Percentiles rank a stretch among this genome's conserved stretches.
Conservation (phyloP, 2,888 invertebrate genomes). For the Phymatocera aterrima region DNA sequence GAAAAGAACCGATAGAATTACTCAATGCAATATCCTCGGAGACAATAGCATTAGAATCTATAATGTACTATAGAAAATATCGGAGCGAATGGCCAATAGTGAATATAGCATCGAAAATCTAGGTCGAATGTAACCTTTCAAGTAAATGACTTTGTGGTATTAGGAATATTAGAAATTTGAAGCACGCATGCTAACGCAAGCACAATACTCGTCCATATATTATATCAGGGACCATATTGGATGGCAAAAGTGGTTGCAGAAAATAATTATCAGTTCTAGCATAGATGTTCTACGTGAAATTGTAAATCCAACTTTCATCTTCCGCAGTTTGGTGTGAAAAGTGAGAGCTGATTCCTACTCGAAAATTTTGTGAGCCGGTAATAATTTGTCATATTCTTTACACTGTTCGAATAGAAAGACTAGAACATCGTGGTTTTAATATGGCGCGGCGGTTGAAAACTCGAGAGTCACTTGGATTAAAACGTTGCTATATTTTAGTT, state of each 20-base stretch:
- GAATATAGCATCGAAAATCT: background rate
- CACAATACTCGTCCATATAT: background rate
- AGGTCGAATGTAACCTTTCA: constrained; percentile 11
- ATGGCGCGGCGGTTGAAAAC: too few relatives aligned
- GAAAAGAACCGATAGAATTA: background rate
- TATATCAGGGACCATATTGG: background rate
- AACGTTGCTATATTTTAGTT: too few relatives aligned
- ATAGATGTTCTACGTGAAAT: too few relatives aligned
- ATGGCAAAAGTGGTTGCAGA: background rate
- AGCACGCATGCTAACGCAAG: background rate
- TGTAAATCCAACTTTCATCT: too few relatives aligned
- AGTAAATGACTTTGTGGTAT: background rate
- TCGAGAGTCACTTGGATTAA: too few relatives aligned
- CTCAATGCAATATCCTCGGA: background rate
- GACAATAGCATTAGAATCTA: background rate
- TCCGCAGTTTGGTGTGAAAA: too few relatives aligned
- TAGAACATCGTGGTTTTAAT: too few relatives aligned
- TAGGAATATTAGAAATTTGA: background rate
- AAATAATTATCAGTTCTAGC: background rate
- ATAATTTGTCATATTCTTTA: too few relatives aligned
- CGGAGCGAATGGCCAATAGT: background rate
- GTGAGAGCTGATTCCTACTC: too few relatives aligned
- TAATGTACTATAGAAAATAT: background rate
- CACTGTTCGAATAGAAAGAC: too few relatives aligned
- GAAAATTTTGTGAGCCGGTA: too few relatives aligned